Evolutionary conservation across 2,113 vertebrate genomes (phyloP).

Genomic region (Chloroceryle aenea): DNA sequence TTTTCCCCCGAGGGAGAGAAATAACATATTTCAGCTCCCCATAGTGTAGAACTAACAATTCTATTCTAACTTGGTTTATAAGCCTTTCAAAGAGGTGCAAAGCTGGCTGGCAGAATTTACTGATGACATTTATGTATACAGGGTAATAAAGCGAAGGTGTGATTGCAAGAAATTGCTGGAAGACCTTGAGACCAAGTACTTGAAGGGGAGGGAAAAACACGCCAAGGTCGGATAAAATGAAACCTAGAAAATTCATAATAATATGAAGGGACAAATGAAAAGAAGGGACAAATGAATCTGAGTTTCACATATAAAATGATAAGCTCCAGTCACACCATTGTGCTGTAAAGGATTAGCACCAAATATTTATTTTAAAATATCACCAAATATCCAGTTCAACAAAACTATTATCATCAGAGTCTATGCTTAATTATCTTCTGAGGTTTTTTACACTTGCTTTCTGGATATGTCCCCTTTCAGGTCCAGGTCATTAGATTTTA

Average conservation of each 20-base stretch:
- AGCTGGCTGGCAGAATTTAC: not conserved
- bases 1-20: not conserved
- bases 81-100: not conserved
- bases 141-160: not conserved
- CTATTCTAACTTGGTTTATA: not conserved
- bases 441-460: not conserved
- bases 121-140: not conserved
- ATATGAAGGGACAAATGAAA: no score
- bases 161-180: not conserved
- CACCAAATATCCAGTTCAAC: not conserved
- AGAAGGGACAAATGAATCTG: not conserved
- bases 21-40: not conserved
- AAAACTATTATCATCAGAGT: not conserved
- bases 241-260: not conserved
- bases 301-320: not conserved
- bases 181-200: not conserved
- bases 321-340: not conserved
- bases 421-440: not conserved
- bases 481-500: not conserved
- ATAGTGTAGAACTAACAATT: not conserved
- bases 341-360: not conserved
- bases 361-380: not conserved
- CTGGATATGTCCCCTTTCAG: not conserved
- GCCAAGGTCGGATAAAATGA: not conserved
- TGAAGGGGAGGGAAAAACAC: accelerated